These are phyloP conservation scores for Polydrusus pterygomalis DNA, from an alignment of 2,888 invertebrate species.

Conservation along the genomic window DNA sequence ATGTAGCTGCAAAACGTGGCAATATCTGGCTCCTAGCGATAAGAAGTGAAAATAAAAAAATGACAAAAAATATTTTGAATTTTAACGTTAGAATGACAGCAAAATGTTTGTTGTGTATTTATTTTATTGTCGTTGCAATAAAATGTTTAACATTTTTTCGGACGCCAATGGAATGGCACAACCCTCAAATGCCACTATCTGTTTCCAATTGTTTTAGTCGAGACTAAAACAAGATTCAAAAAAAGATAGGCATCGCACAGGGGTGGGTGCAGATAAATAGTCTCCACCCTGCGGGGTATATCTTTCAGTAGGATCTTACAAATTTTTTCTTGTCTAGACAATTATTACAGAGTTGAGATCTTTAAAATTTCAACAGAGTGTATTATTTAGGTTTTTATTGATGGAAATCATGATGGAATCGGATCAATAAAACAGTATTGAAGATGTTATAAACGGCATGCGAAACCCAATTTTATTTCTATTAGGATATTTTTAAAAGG, in stretches of 20 bases:
- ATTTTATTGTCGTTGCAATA: no score
- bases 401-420: not conserved
- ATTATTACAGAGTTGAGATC: conserved; percentile 26
- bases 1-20: no score
- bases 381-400: no score
- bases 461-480: no score
- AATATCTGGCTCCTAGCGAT: no score
- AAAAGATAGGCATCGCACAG: conserved; percentile 40
- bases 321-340: conserved; percentile 53
- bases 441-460: no score
- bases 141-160: no score
- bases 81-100: no score
- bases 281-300: conserved; percentile 52
- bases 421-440: not conserved
- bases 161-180: conserved; percentile 17
- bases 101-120: no score
- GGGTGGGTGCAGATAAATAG: conserved; percentile 48
- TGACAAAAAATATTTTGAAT: no score
- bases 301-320: conserved; percentile 49
- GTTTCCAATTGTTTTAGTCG: conserved; percentile 47
- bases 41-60: no score
- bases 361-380: not conserved
- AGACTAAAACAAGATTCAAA: conserved; percentile 43
- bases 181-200: conserved; percentile 25
- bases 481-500: no score